Percentiles rank a stretch among this genome's conserved stretches.
Conservation (phyloP, 2,113 vertebrate genomes). For the Rhinolophus sinicus region DNA sequence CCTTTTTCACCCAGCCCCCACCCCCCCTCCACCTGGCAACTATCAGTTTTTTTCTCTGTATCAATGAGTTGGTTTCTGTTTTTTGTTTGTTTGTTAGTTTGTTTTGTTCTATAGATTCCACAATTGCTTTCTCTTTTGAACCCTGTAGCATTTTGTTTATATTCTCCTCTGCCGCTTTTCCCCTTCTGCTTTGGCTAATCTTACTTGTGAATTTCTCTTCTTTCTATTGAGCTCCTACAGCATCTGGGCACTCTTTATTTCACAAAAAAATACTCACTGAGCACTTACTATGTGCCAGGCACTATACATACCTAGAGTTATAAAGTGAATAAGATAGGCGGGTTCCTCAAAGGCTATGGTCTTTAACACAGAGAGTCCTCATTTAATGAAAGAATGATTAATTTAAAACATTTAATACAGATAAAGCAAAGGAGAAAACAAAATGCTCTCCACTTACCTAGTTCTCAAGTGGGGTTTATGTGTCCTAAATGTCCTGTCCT, state of each 20-base stretch:
- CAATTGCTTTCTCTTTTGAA: background rate
- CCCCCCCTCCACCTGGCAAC: too few species aligned
- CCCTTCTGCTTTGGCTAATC: background rate
- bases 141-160: background rate
- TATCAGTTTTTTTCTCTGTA: too few species aligned
- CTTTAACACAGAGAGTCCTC: background rate
- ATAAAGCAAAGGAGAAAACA: background rate
- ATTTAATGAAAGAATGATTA: conserved; percentile 7
- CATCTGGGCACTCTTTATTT: background rate
- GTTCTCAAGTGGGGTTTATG: background rate
- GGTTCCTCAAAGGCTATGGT: background rate
- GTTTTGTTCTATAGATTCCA: too few species aligned
- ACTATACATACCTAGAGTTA: background rate
- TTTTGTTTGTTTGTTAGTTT: too few species aligned
- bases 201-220: background rate
- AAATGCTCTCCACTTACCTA: background rate
- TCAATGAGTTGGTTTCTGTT: too few species aligned
- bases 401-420: background rate
- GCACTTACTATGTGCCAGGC: background rate
- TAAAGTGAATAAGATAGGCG: background rate
- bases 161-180: background rate
- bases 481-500: background rate
- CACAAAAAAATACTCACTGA: background rate
- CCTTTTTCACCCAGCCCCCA: too few species aligned
- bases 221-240: background rate